Base-by-base conservation (phyloP, 2,797 vertebrate species). In the Tamandua tetradactyla region DNA sequence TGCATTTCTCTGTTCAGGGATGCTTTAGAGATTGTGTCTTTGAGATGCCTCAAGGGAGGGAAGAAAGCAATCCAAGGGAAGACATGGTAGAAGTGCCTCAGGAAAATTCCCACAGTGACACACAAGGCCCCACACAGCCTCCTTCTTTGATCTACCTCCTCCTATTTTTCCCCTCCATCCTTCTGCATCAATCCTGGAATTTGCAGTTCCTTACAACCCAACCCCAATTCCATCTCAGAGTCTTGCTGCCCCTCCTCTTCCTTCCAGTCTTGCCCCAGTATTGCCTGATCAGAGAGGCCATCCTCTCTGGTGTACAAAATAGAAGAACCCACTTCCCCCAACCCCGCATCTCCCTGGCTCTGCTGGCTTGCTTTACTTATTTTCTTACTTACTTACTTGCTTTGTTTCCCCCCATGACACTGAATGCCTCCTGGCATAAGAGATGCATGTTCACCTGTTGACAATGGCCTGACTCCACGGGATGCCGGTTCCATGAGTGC, bases 121-220 rank as follows among this genome's bases (percentile, higher is more conserved):
- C 15, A 23, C 0, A 14, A 35, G 20, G 57, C 5, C 69, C 59
- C 0, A n/a, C n/a, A n/a, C n/a, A n/a, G n/a, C n/a, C n/a, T n/a
- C n/a, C 57, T 52, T 32, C n/a, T 55, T 27, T 15, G 64, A 3
- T 42, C 42, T 61, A 0, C 30, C 8, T 42, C 66, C 23, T 15
- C 57, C 52, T 37, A 1, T 42, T 1, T 27, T 7, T 13, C 9
- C 40, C 37, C 42, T 32, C 0, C 0, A 3, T 25, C 35, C 55
- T 79, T 47, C 42, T 32, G 20, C 11, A 81, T 47, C 78, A 75
- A 5, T 23, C 15, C 37, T 52, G 49, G 27, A 37, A 7, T 61
- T 32, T 69, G 32, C 11, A 49, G 30, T 0, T 40, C 15, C 55
- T 13, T 37, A 23, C 49, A 81, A 22, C 27, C 7, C 22, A 47